Evolutionary conservation across 2,888 invertebrate species (phyloP), one percentile per base, ranked within the genome.

Genomic region (Nipponacmea schrenckii): DNA sequence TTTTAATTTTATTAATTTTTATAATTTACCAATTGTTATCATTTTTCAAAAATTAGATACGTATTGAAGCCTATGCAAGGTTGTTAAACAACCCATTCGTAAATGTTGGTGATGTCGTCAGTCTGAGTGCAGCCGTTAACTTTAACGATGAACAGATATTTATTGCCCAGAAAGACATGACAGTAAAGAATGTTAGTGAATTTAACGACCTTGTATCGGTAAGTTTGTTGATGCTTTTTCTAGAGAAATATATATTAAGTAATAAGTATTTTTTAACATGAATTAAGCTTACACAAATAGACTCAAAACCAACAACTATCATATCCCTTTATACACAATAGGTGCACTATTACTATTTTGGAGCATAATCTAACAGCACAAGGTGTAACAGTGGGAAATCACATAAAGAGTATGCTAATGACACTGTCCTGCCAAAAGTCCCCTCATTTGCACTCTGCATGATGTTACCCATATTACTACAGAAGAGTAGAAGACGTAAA

Each of bases 1-100:
- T 31, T 3, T 31, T 39, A 8, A 39, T 39, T 39, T 39, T 39
- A 39, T 39, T 7, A 5, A 8, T 7, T 39, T n/a, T n/a, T n/a
- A n/a, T n/a, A n/a, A n/a, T n/a, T n/a, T n/a, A n/a, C n/a, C n/a
- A n/a, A n/a, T n/a, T n/a, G n/a, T n/a, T n/a, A n/a, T n/a, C n/a
- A n/a, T n/a, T n/a, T n/a, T n/a, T n/a, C n/a, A n/a, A n/a, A n/a
- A n/a, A n/a, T n/a, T 65, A 84, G 84, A 74, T 83, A 46, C 70
- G 77, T 24, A 73, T 82, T 20, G 82, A 81, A 65, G 80, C 75
- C 0, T 75, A 79, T 62, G 76, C 80, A 3, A 71, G 81, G 12
- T 66, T 81, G 5, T 68, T 80, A 31, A 79, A 79, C 3, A 76
- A 79, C 65, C 72, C 77, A 8, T 65, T 65, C 2, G 64, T 80